Evolutionary conservation across 2,797 vertebrate genomes (phyloP), one percentile per base, ranked within the genome.

Genomic region (Amphiprion clarkii): DNA sequence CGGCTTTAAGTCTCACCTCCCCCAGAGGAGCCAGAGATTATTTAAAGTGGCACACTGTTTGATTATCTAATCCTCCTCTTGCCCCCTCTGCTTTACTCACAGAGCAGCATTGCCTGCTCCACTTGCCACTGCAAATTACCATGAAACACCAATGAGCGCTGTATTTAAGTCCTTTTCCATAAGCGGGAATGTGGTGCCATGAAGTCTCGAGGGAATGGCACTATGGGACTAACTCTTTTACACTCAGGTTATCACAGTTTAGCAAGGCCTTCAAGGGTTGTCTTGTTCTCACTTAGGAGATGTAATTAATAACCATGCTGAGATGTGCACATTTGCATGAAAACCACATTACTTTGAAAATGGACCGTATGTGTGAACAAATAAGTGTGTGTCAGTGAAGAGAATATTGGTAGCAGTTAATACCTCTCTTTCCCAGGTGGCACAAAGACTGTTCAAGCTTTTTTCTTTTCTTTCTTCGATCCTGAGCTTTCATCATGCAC

Each of bases 1-100:
- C 86, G 83, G 93, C 91, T 94, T 90, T 91, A 94, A 94, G 91
- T 94, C 92, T 91, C 92, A 94, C 71, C 64, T 87, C 92, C 93
- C 92, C 93, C 93, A 92, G 89, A 93, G 91, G 93, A 94, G 90
- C 81, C 89, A 87, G 89, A 93, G 92, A 94, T 93, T 93, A 94
- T 95, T 94, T 95, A 94, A 95, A 95, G 94, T 94, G 92, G 90
- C 93, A 93, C 82, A 89, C 91, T 94, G 94, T 95, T 94, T 95
- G 93, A 95, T 95, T 94, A 95, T 94, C 93, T 94, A 95, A 95
- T 94, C 94, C 93, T 92, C 88, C 89, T 83, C 87, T 88, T 89
- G 90, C 92, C 92, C 89, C 85, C 80, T 92, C 88, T 88, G 90
- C 92, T 94, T 91, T 93, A 88, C 89, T 93, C 91, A 90, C 93